phyloP scores from a whole-genome alignment of 2,888 invertebrate species.

The Drosophila diplacantha region DNA sequence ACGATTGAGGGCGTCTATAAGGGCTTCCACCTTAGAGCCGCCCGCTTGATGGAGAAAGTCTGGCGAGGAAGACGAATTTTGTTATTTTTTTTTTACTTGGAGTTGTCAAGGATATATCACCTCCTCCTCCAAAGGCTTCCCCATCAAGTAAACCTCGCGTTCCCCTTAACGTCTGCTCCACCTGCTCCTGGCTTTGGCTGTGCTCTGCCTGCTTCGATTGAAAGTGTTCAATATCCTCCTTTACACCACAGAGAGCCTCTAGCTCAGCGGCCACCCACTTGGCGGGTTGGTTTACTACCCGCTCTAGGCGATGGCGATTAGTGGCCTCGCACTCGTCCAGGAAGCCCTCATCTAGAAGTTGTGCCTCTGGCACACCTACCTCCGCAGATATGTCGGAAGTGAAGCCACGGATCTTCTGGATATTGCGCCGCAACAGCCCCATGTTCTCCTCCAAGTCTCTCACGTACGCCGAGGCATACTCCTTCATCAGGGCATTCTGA shows the following conservation, averaged over 20 bases:
- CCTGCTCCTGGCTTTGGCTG: constrained; percentile 63
- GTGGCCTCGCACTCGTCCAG: constrained; percentile 51
- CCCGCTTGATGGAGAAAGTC: constrained; percentile 29
- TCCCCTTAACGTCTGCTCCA: constrained; percentile 56
- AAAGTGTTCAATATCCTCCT: constrained; percentile 68
- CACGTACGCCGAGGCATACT: constrained; percentile 69
- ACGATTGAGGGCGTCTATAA: constrained; percentile 63
- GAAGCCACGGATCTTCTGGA: constrained; percentile 42
- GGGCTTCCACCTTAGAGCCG: constrained; percentile 51
- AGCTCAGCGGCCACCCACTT: constrained; percentile 34
- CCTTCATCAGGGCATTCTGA: constrained; percentile 66
- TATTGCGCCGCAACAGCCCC: constrained; percentile 47
- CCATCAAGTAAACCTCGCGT: constrained; percentile 42
- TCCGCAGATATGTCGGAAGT: constrained; percentile 48
- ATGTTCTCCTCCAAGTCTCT: constrained; percentile 56
- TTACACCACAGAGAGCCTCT: constrained; percentile 58
- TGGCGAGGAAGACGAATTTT: background rate
- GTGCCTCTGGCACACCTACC: constrained; percentile 31
- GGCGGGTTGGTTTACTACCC: constrained; percentile 40
- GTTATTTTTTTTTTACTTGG: background rate
- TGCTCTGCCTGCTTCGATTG: constrained; percentile 60
- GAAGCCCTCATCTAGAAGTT: constrained; percentile 57
- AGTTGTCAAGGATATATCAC: constrained; percentile 13
- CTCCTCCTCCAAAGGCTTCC: constrained; percentile 1
- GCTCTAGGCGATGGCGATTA: constrained; percentile 52